Evolutionary conservation across 2,797 vertebrate genomes (phyloP).

Genomic region (Galaxias olidus): DNA sequence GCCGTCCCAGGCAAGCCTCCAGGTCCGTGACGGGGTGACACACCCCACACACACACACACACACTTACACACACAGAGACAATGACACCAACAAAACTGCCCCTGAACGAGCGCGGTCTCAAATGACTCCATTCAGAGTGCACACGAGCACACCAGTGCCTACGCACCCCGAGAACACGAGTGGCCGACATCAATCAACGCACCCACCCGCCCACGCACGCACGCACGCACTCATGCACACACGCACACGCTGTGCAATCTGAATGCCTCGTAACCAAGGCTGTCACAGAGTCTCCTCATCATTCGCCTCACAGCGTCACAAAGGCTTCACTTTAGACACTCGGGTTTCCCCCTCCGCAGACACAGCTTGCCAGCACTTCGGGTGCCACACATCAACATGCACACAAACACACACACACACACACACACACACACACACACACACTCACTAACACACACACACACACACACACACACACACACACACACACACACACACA

Average conservation of each 20-base stretch:
- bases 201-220: conserved; percentile 10
- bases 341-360: conserved; percentile 37
- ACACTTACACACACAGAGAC: conserved; percentile 9
- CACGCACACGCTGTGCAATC: conserved; percentile 14
- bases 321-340: conserved; percentile 10
- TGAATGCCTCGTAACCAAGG: conserved; percentile 31
- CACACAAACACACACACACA: conserved; percentile 21
- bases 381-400: conserved; percentile 10
- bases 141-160: conserved; percentile 41
- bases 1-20: too few species aligned
- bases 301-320: conserved; percentile 40
- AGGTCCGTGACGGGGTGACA: conserved; percentile 21
- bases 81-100: conserved; percentile 5
- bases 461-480: conserved; percentile 10
- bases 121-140: conserved; percentile 63
- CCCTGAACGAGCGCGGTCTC: conserved; percentile 15
- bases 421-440: conserved; percentile 13
- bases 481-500: conserved; percentile 14
- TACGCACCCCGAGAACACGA: not conserved
- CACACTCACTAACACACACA: too few species aligned
- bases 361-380: conserved; percentile 29
- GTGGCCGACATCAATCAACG: not conserved
- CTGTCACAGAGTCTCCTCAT: conserved; percentile 51
- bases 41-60: conserved; percentile 15
- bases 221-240: not conserved